Evolutionary conservation across 2,113 vertebrate species (phyloP).

Genomic region (Syngnathus floridae): DNA sequence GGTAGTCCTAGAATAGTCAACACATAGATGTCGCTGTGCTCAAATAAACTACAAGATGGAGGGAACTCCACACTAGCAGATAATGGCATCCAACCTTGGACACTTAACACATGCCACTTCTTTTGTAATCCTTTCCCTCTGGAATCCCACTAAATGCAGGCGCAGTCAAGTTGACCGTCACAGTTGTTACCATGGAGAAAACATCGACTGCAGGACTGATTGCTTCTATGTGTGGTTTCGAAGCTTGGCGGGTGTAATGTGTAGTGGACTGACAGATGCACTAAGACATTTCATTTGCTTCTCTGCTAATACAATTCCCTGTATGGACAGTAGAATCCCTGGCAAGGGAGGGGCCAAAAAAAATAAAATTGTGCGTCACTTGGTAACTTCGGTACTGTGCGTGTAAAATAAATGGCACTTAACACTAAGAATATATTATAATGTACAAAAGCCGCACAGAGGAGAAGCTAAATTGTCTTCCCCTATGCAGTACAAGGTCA

Average conservation of each 20-base stretch:
- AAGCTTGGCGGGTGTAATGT: conserved; percentile 24
- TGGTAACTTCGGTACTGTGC: conserved; percentile 64
- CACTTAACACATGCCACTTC: conserved; percentile 9
- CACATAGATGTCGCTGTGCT: conserved; percentile 28
- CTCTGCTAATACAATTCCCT: conserved; percentile 42
- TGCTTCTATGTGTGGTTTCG: conserved; percentile 20
- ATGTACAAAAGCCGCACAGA: conserved; percentile 62
- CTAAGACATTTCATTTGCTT: conserved; percentile 19
- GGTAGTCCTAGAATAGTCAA: conserved; percentile 59
- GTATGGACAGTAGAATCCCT: conserved; percentile 40
- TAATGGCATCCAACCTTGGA: background rate
- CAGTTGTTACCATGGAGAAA: conserved; percentile 1
- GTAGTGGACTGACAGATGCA: conserved; percentile 28
- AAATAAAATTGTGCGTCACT: conserved; percentile 61
- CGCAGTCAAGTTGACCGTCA: conserved; percentile 32
- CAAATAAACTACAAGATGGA: conserved; percentile 3
- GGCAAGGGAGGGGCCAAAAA: conserved; percentile 17
- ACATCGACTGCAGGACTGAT: conserved; percentile 9
- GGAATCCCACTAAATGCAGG: conserved; percentile 9
- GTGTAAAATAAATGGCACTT: conserved; percentile 75
- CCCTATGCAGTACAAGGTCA: conserved; percentile 47
- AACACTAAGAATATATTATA: conserved; percentile 67
- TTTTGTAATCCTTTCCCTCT: conserved; percentile 10
- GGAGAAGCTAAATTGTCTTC: conserved; percentile 33
- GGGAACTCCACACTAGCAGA: conserved; percentile 7